Base-by-base conservation (phyloP, 2,888 invertebrate genomes). In the Tetragonisca angustula region DNA sequence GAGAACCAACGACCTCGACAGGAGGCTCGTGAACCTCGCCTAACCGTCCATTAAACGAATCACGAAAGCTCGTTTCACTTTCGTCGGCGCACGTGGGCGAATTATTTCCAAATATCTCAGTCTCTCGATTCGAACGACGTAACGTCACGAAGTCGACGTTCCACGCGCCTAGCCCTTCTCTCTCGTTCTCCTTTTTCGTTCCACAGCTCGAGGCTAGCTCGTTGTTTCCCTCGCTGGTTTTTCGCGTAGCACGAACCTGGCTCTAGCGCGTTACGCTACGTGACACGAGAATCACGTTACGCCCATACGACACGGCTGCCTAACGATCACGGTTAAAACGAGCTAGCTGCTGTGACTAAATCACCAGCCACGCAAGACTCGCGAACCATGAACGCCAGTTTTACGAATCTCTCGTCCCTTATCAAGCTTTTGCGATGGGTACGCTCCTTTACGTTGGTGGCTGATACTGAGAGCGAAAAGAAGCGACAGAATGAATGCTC, bases 281-380 rank as follows among this genome's bases (percentile, higher is more conserved):
- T 75, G 81, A 84, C 79, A 80, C 79, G 83, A 74, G 83, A 81
- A 88, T 87, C 81, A 73, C 73, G 77, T 87, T 87, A 83, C 76
- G 70, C 61, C 69, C 77, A 72, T 83, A 78, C 81, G 85, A 87
- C 76, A 81, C 82, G 32, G 70, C 74, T 77, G 83, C 69, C 71
- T 88, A 86, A 88, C 83, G 85, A 87, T 88, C 85, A 71, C 79
- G 75, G 70, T 76, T 85, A 85, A 27, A 87, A 87, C 71, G 79
- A 85, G 74, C 73, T 54, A 27, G 67, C 67, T 85, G 79, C 43
- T 77, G 80, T 75, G 85, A 83, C 81, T 83, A 78, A 81, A 88
- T 85, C 83, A 85, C 81, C 73, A 65, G 61, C 74, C 78, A 71
- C 62, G 72, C 78, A 49, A 21, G 61, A 27, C 67, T 62, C 59